A percentile compares a stretch with the other conserved stretches of the same genome.
phyloP scores from a whole-genome alignment of 2,888 invertebrate species.

The Hydraecia micacea region DNA sequence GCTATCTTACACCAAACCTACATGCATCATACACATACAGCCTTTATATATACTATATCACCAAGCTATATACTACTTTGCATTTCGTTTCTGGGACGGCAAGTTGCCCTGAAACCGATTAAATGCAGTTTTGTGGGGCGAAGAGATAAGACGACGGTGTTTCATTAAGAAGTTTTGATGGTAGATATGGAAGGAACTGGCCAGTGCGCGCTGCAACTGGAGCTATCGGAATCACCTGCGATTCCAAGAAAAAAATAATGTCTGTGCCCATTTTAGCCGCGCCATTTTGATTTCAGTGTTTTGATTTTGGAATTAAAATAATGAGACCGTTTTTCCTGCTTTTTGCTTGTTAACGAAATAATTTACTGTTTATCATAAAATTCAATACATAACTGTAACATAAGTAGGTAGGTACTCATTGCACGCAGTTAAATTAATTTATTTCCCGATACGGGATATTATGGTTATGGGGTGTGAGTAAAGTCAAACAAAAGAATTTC shows the following conservation, averaged over 20 bases:
- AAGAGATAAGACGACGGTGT: conserved; percentile 49
- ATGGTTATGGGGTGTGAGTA: background rate
- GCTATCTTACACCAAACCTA: conserved; percentile 53
- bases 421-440: background rate
- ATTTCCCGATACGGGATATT: too few relatives aligned
- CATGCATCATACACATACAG: conserved; percentile 37
- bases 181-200: conserved; percentile 40
- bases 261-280: background rate
- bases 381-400: background rate
- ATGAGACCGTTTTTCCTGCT: background rate
- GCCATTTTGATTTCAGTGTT: conserved; percentile 28
- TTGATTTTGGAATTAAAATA: conserved; percentile 21
- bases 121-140: conserved; percentile 50
- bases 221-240: conserved; percentile 30
- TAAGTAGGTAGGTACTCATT: background rate
- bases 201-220: conserved; percentile 2
- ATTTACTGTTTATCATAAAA: background rate
- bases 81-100: conserved; percentile 60
- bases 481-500: background rate
- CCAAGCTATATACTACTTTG: conserved; percentile 46
- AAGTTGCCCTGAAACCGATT: conserved; percentile 59
- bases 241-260: conserved; percentile 32
- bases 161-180: conserved; percentile 60
- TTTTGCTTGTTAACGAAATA: background rate
- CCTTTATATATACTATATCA: conserved; percentile 17